Conservation (phyloP, 2,797 vertebrate genomes). For the Acanthurus lineatus region DNA sequence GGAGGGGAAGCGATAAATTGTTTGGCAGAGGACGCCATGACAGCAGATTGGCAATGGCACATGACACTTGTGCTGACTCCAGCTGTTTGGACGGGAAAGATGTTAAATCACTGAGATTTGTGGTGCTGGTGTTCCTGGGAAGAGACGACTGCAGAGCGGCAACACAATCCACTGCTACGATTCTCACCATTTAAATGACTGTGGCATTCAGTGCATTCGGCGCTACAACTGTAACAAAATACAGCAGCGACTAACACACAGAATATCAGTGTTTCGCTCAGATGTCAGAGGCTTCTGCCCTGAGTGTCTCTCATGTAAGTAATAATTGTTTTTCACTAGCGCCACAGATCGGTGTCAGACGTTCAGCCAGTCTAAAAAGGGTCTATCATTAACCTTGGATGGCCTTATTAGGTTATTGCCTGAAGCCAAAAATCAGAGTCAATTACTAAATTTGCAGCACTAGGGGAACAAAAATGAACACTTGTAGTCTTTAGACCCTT, state of each 20-base stretch:
- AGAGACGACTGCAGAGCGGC: conserved; percentile 65
- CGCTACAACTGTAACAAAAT: conserved; percentile 15
- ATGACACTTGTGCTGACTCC: conserved; percentile 86
- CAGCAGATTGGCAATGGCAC: conserved; percentile 79
- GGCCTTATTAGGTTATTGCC: conserved; percentile 89
- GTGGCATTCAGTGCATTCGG: conserved; percentile 13
- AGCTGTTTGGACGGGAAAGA: conserved; percentile 69
- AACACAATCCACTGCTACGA: conserved; percentile 46
- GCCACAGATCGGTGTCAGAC: conserved; percentile 83
- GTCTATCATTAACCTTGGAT: conserved; percentile 88
- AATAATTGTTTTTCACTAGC: conserved; percentile 77
- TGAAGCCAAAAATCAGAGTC: conserved; percentile 85
- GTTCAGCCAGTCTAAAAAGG: conserved; percentile 86
- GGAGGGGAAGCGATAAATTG: conserved; percentile 76
- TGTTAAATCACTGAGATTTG: conserved; percentile 86
- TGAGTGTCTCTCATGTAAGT: conserved; percentile 72
- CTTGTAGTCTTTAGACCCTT: conserved; percentile 75
- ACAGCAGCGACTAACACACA: conserved; percentile 40
- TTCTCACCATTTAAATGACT: conserved; percentile 34
- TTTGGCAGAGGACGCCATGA: conserved; percentile 77
- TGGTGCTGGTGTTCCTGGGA: conserved; percentile 73
- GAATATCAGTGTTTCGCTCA: conserved; percentile 49
- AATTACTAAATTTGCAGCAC: conserved; percentile 85
- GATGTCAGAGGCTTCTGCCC: conserved; percentile 74
- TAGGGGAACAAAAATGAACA: conserved; percentile 78